Evolutionary conservation across 1,140 invertebrate genomes (phyloP).

Genomic region (Hyposmocoma kahamanoa): DNA sequence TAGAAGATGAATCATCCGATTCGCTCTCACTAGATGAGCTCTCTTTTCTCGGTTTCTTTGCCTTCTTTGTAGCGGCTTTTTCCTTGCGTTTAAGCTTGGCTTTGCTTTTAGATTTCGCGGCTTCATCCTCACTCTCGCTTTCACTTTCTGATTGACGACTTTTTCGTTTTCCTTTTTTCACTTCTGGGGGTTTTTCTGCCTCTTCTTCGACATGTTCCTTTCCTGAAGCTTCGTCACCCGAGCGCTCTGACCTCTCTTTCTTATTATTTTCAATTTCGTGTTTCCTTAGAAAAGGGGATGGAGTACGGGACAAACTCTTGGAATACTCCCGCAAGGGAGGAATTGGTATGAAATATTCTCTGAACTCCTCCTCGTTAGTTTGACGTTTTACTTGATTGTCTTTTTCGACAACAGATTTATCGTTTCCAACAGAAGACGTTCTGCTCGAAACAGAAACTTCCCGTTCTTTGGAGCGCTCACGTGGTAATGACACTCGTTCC

Average conservation of each 20-base stretch:
- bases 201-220: constrained; percentile 58
- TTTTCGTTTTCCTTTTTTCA: constrained; percentile 60
- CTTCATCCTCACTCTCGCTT: constrained; percentile 62
- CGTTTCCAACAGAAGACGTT: constrained; percentile 60
- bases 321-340: constrained; percentile 72
- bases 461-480: constrained; percentile 54
- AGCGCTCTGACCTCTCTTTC: constrained; percentile 62
- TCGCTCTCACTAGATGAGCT: constrained; percentile 74
- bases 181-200: constrained; percentile 18
- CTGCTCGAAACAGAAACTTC: constrained; percentile 63
- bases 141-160: constrained; percentile 55
- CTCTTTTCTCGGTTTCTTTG: constrained; percentile 71
- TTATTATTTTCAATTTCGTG: constrained; percentile 78
- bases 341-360: constrained; percentile 54
- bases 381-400: constrained; percentile 42
- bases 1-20: constrained; percentile 76
- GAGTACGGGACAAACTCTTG: constrained; percentile 83
- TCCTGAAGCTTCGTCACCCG: constrained; percentile 52
- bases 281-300: constrained; percentile 86
- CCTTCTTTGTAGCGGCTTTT: constrained; percentile 60
- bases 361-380: constrained; percentile 65
- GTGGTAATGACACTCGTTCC: constrained; percentile 35
- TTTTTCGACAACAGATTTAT: constrained; percentile 26
- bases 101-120: constrained; percentile 63
- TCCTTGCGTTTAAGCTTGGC: constrained; percentile 68